These are phyloP conservation scores for Lasioglossum zephyrum DNA, from an alignment of 2,888 invertebrate species.

Conservation along the genomic window DNA sequence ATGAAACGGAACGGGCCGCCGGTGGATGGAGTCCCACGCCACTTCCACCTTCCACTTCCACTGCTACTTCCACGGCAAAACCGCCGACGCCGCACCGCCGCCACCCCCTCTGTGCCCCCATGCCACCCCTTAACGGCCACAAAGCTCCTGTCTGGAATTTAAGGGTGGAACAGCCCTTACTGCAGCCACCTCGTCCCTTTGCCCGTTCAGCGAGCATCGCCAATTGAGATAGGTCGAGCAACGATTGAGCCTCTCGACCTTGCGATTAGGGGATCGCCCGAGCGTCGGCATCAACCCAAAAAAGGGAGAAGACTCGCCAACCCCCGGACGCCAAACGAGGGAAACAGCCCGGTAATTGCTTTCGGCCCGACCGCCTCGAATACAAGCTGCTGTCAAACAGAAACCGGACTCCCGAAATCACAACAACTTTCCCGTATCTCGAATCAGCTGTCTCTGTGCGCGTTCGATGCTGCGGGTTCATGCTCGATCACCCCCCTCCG, in stretches of 20 bases:
- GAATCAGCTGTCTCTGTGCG: background rate
- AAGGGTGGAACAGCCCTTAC: slow-evolving; percentile 77
- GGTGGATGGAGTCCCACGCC: slow-evolving; percentile 75
- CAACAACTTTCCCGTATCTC: background rate
- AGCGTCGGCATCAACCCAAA: slow-evolving; percentile 1
- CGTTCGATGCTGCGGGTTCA: background rate
- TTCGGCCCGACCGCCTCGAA: background rate
- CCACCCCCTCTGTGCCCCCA: slow-evolving; percentile 51
- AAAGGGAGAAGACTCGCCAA: background rate
- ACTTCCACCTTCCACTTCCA: slow-evolving; percentile 69
- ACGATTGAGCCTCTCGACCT: slow-evolving; percentile 77
- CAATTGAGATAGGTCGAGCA: slow-evolving; percentile 78
- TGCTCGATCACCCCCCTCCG: background rate
- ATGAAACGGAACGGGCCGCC: slow-evolving; percentile 75
- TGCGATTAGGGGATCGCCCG: slow-evolving; percentile 64
- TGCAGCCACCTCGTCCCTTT: slow-evolving; percentile 61
- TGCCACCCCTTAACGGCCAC: slow-evolving; percentile 71
- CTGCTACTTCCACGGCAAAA: slow-evolving; percentile 71
- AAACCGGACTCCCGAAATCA: background rate
- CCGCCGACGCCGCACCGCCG: slow-evolving; percentile 62
- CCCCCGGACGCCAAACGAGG: background rate
- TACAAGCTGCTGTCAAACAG: background rate
- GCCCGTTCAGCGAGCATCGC: slow-evolving; percentile 48
- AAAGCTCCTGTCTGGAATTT: slow-evolving; percentile 77
- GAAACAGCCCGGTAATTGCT: background rate